phyloP scores from a whole-genome alignment of 2,888 invertebrate species.

The Patella ulyssiponensis region DNA sequence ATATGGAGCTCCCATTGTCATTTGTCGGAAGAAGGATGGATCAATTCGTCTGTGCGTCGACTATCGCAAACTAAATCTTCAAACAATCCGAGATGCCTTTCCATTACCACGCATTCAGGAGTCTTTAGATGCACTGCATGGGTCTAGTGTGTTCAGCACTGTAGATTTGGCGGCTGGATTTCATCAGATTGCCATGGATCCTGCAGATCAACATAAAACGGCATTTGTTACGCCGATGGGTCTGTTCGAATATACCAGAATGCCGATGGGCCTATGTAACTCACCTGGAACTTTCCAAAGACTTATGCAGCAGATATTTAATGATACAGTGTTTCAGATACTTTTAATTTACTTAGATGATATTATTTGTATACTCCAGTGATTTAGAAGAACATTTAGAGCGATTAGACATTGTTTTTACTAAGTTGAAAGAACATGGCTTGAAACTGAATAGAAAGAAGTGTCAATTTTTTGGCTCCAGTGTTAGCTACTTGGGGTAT shows the following conservation, averaged over 20 bases:
- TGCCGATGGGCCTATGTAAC: slow-evolving; percentile 26
- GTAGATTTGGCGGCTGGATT: slow-evolving; percentile 19
- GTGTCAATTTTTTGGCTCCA: slow-evolving; percentile 34
- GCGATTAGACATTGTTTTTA: slow-evolving; percentile 32
- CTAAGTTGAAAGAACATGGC: slow-evolving; percentile 26
- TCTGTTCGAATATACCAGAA: slow-evolving; percentile 30
- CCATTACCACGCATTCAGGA: no score
- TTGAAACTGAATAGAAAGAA: slow-evolving; percentile 34
- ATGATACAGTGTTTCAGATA: slow-evolving; percentile 20
- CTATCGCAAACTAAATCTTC: no score
- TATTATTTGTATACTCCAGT: slow-evolving; percentile 28
- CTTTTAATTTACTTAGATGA: slow-evolving; percentile 31
- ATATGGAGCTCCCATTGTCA: no score
- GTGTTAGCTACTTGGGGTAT: slow-evolving; percentile 38
- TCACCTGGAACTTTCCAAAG: slow-evolving; percentile 26
- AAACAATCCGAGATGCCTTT: no score
- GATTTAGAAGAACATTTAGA: slow-evolving; percentile 28
- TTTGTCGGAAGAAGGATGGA: no score
- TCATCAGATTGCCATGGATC: slow-evolving; percentile 32
- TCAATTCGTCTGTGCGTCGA: no score
- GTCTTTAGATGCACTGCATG: no score
- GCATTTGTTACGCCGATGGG: slow-evolving; percentile 33
- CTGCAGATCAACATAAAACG: slow-evolving; percentile 35
- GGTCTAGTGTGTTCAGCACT: no score
- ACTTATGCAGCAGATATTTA: slow-evolving; percentile 32